phyloP scores from a whole-genome alignment of 2,888 invertebrate genomes.

The Trachelus stipa region DNA sequence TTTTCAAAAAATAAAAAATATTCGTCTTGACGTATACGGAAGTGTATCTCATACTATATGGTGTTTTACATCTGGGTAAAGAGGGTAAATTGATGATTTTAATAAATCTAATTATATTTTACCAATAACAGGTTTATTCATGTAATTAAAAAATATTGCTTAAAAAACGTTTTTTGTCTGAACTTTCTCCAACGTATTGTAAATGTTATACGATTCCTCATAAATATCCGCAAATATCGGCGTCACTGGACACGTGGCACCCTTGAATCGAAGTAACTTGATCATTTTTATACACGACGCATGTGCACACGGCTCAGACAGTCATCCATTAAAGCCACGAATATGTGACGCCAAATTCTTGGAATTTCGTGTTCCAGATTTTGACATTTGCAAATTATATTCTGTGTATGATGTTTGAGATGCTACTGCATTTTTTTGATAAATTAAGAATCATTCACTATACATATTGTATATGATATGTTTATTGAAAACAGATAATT shows the following conservation, averaged over 20 bases:
- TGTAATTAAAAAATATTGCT: not conserved
- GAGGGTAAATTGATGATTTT: not conserved
- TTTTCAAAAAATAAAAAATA: not conserved
- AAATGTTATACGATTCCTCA: not conserved
- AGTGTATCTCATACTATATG: too few species aligned
- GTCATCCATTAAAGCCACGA: not conserved
- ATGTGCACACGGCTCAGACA: not conserved
- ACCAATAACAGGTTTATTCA: not conserved
- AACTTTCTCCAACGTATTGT: not conserved
- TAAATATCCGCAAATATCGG: not conserved
- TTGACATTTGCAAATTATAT: not conserved
- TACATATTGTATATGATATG: not conserved
- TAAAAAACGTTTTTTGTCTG: not conserved
- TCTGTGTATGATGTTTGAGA: not conserved
- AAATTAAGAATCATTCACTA: not conserved
- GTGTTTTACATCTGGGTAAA: not conserved
- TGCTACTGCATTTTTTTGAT: not conserved
- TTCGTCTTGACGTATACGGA: too few species aligned
- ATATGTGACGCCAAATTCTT: not conserved
- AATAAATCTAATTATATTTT: not conserved
- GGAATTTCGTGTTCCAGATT: not conserved
- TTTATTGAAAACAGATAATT: too few species aligned
- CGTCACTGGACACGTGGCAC: not conserved
- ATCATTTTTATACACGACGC: not conserved
- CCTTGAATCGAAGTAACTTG: not conserved